phyloP scores from a whole-genome alignment of 2,113 vertebrate genomes.

The Calyptomena viridis region DNA sequence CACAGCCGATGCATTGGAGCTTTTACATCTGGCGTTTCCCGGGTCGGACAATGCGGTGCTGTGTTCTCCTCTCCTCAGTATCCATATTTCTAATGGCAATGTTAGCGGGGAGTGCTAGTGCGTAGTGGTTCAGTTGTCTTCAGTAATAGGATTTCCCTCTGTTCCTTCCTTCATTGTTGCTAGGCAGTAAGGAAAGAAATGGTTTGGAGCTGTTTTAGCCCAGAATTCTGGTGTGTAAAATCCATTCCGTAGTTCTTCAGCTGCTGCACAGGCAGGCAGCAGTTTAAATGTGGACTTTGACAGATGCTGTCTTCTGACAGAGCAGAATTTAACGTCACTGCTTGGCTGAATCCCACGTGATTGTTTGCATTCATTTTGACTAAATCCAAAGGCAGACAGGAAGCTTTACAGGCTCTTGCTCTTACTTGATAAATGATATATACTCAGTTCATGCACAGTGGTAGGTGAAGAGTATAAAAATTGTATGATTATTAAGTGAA shows the following conservation, averaged over 20 bases:
- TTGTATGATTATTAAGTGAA: constrained; percentile 44
- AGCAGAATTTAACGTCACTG: constrained; percentile 85
- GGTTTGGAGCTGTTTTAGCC: constrained; percentile 53
- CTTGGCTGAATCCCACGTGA: constrained; percentile 82
- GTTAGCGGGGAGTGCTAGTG: constrained; percentile 54
- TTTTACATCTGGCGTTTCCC: constrained; percentile 68
- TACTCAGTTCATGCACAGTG: background rate
- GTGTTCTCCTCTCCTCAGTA: constrained; percentile 69
- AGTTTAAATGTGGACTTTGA: constrained; percentile 85
- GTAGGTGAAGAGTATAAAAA: constrained; percentile 51
- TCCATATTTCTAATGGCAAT: constrained; percentile 73
- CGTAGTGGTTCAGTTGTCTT: constrained; percentile 44
- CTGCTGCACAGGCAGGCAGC: constrained; percentile 80
- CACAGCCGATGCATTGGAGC: constrained; percentile 51
- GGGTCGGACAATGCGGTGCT: constrained; percentile 73
- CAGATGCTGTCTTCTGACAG: constrained; percentile 86
- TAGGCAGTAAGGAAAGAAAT: constrained; percentile 73
- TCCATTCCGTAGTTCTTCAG: constrained; percentile 69
- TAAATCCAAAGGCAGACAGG: constrained; percentile 71
- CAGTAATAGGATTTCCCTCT: constrained; percentile 63
- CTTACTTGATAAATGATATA: constrained; percentile 34
- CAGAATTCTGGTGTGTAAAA: constrained; percentile 62
- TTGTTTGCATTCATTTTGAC: constrained; percentile 82
- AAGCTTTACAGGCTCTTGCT: constrained; percentile 59
- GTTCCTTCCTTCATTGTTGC: constrained; percentile 70